A percentile compares a stretch with the other conserved stretches of the same genome.
Evolutionary conservation across 92 coral and sea anemone genomes (phyloP).

Genomic region (Bergia puertoricense): DNA sequence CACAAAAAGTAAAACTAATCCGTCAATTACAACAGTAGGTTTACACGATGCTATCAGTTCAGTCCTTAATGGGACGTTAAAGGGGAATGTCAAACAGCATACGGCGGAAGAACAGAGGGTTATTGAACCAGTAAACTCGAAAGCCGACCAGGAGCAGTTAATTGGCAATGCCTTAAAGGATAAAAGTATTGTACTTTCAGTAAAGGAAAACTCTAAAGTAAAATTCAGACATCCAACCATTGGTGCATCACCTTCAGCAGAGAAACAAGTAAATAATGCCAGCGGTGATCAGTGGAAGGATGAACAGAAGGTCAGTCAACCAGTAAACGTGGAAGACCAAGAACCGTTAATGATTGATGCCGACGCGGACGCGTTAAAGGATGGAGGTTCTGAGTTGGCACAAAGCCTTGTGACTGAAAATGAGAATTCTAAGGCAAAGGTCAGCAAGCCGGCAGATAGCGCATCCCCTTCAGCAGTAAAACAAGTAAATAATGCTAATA

Average conservation of each 20-base stretch:
- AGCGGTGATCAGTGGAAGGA: not conserved
- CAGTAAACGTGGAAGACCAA: not conserved
- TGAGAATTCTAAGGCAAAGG: not conserved
- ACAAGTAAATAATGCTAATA: not conserved
- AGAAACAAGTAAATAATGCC: not conserved
- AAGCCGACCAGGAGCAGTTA: not conserved
- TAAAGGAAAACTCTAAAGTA: not conserved
- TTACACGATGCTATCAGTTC: not conserved
- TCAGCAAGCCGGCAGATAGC: not conserved
- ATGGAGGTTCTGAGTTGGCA: not conserved
- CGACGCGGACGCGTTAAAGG: slow-evolving; percentile 6
- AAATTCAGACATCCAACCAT: not conserved
- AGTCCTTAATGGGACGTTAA: not conserved
- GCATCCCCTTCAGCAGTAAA: not conserved
- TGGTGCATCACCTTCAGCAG: not conserved
- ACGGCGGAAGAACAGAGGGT: not conserved
- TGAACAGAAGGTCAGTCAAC: not conserved
- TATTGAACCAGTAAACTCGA: not conserved
- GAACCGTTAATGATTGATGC: not conserved
- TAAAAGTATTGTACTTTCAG: not conserved
- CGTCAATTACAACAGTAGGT: not conserved
- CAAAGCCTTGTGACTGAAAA: not conserved
- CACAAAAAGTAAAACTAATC: not conserved
- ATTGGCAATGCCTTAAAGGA: not conserved
- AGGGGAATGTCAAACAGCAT: not conserved